Conservation (phyloP, 2,113 vertebrate genomes). For the Ornithorhynchus anatinus region DNA sequence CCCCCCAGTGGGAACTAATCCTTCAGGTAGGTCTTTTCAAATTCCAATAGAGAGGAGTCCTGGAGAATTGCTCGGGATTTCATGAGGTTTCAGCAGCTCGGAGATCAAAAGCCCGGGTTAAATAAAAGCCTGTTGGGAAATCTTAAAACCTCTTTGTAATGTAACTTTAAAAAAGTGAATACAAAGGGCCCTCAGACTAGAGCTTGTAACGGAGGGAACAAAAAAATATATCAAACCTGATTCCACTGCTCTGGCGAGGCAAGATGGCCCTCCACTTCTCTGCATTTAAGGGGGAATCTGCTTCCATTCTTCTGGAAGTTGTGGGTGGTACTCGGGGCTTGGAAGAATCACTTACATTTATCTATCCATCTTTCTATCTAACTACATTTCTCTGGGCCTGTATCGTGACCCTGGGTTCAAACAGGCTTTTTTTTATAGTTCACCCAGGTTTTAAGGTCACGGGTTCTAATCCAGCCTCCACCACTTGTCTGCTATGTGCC, state of each 20-base stretch:
- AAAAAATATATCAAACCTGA: slow-evolving; percentile 82
- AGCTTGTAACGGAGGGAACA: slow-evolving; percentile 75
- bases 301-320: slow-evolving; percentile 63
- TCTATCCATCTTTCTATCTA: too few relatives aligned
- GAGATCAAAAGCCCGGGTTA: slow-evolving; percentile 83
- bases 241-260: slow-evolving; percentile 77
- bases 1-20: slow-evolving; percentile 75
- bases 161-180: slow-evolving; percentile 85
- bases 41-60: slow-evolving; percentile 80
- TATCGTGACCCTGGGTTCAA: too few relatives aligned
- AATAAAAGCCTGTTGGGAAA: slow-evolving; percentile 84
- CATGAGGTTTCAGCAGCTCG: slow-evolving; percentile 78
- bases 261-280: slow-evolving; percentile 70
- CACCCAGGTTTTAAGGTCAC: too few relatives aligned
- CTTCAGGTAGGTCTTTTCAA: slow-evolving; percentile 87
- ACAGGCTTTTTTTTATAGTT: too few relatives aligned
- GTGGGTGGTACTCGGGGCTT: too few relatives aligned
- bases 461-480: too few relatives aligned
- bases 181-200: slow-evolving; percentile 80
- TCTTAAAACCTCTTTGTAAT: slow-evolving; percentile 86
- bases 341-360: too few relatives aligned
- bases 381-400: too few relatives aligned
- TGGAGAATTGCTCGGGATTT: slow-evolving; percentile 83
- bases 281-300: slow-evolving; percentile 74
- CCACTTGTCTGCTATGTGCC: too few relatives aligned